A percentile compares a stretch with the other conserved stretches of the same genome.
These are phyloP conservation scores for Enteromius trimaculatus DNA, from an alignment of 2,797 vertebrate genomes.

Conservation along the genomic window DNA sequence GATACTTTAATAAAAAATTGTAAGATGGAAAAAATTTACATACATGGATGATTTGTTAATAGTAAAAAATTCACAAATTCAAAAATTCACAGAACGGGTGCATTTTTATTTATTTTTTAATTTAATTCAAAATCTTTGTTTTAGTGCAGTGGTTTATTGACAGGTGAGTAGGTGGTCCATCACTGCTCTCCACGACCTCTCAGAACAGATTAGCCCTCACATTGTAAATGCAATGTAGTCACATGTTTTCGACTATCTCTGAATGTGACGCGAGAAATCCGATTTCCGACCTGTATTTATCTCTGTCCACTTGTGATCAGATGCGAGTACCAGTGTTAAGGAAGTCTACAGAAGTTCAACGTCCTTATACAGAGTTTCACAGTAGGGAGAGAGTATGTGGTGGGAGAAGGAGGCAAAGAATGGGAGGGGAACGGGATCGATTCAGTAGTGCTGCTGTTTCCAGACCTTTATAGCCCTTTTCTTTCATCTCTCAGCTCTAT, in stretches of 20 bases:
- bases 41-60: neutral
- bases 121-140: neutral
- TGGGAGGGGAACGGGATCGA: conserved; percentile 7
- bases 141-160: neutral
- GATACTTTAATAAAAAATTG: neutral
- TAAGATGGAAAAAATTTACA: neutral
- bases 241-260: neutral
- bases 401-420: conserved; percentile 15
- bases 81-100: neutral
- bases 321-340: neutral
- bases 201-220: neutral
- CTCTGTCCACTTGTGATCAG: neutral
- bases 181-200: neutral
- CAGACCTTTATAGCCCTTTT: conserved; percentile 40
- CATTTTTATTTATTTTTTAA: neutral
- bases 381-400: conserved; percentile 11
- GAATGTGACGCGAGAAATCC: neutral
- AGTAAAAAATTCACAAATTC: too few relatives aligned
- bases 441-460: conserved; percentile 42
- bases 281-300: neutral
- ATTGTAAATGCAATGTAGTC: neutral
- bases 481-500: conserved; percentile 57
- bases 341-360: neutral
- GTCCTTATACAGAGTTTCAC: conserved; percentile 30
- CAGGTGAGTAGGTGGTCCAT: too few relatives aligned